Base-by-base conservation (phyloP, 2,113 vertebrate species). In the Apaloderma vittatum region DNA sequence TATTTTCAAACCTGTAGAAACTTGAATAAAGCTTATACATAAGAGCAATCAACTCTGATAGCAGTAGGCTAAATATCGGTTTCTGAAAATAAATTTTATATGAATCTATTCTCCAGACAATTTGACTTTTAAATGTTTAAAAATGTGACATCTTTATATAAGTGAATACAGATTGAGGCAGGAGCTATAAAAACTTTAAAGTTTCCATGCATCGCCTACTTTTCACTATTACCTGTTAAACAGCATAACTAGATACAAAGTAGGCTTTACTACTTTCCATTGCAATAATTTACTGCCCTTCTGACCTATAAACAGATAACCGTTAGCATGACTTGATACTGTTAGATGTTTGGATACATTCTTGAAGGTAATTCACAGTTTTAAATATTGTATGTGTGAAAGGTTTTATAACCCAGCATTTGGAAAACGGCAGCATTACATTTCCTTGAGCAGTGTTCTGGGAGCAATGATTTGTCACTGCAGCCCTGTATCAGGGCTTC, bases 91-190 rank as follows among this genome's bases (percentile, higher is more conserved):
- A 98, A 96, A 97, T 97, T 98, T 97, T 97, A 97, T 88, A 96
- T 94, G 89, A 97, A 96, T 96, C 81, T 97, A 66, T 98, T 98
- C 96, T 98, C 95, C 97, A 97, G 96, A 97, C 95, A 96, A 97
- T 97, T 98, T 98, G 97, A 97, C 95, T 98, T 98, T 98, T 97
- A 97, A 97, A 97, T 98, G 94, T 97, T 98, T 97, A 75, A 97
- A 97, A 97, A 95, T 95, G 80, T 97, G 96, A 97, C 93, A 96
- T 97, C 95, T 97, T 97, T 95, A 97, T 97, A 84, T 90, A 95
- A 97, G 91, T 87, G 72, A 95, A 88, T 94, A 91, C 93, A 74
- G 86, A 94, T 94, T 87, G 95, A 93, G 94, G 86, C 92, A 97
- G 57, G 67, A 93, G 77, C 88, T 95, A 80, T 98, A 96, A 98